Evolutionary conservation across 35 echinoderm and acorn worm genomes (phyloP).

Genomic region (Anneissia japonica): DNA sequence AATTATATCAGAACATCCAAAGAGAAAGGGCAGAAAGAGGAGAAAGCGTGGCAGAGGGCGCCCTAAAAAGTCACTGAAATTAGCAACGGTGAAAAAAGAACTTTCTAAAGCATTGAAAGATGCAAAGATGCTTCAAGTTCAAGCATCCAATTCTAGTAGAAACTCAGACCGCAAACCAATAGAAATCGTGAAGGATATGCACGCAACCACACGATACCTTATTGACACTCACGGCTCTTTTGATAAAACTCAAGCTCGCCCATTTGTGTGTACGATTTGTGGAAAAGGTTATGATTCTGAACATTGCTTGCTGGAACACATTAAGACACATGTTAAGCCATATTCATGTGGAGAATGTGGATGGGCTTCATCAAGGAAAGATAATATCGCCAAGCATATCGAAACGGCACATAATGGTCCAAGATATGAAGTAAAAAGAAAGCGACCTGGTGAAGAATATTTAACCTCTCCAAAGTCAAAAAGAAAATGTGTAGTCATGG

Average conservation of each 20-base stretch:
- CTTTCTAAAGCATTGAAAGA: neutral
- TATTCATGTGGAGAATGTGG: constrained; percentile 1
- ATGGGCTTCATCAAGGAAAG: constrained; percentile 9
- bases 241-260: neutral
- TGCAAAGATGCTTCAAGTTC: neutral
- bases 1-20: neutral
- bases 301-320: constrained; percentile 15
- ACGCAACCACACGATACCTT: neutral
- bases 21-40: neutral
- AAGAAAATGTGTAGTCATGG: neutral
- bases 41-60: neutral
- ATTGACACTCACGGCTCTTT: neutral
- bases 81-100: neutral
- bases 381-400: constrained; percentile 9
- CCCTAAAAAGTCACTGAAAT: neutral
- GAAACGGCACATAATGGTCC: constrained; percentile 3
- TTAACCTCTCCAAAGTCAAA: neutral
- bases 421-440: neutral
- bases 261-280: constrained; percentile 8
- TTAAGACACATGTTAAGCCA: constrained; percentile 20
- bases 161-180: neutral
- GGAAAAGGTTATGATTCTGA: neutral
- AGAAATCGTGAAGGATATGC: neutral
- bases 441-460: neutral
- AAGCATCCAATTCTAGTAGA: neutral